Evolutionary conservation across 2,888 invertebrate genomes (phyloP).

Genomic region (Neuroscelio doddi): DNA sequence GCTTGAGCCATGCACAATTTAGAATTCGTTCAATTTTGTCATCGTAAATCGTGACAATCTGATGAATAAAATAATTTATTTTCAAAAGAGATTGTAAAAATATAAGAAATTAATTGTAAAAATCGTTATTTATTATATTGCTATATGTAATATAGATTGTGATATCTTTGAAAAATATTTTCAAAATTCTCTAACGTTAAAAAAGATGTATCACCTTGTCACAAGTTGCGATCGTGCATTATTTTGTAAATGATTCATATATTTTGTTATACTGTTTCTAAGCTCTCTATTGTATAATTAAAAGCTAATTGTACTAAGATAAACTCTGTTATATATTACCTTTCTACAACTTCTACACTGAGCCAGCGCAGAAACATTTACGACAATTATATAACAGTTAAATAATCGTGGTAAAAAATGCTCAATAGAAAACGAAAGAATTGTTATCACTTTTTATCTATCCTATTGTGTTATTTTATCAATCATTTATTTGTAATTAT

Average conservation of each 20-base stretch:
- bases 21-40: slow-evolving; percentile 62
- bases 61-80: slow-evolving; percentile 21
- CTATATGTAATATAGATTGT: neutral
- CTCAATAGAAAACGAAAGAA: no score
- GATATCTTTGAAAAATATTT: neutral
- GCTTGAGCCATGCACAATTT: slow-evolving; percentile 67
- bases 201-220: slow-evolving; percentile 47
- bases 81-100: slow-evolving; percentile 25
- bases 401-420: no score
- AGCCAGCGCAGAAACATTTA: slow-evolving; percentile 42
- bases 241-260: slow-evolving; percentile 71
- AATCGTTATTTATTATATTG: slow-evolving; percentile 1
- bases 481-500: no score
- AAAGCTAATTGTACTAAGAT: slow-evolving; percentile 47
- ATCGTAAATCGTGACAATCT: slow-evolving; percentile 57
- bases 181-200: neutral
- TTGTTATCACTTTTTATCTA: no score
- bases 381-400: slow-evolving; percentile 26
- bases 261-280: slow-evolving; percentile 72
- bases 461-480: no score
- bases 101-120: neutral
- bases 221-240: slow-evolving; percentile 59
- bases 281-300: slow-evolving; percentile 64
- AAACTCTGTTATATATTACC: slow-evolving; percentile 29
- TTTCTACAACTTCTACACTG: slow-evolving; percentile 45